These are phyloP conservation scores for Phania funesta DNA, from an alignment of 2,888 invertebrate species.

Conservation along the genomic window DNA sequence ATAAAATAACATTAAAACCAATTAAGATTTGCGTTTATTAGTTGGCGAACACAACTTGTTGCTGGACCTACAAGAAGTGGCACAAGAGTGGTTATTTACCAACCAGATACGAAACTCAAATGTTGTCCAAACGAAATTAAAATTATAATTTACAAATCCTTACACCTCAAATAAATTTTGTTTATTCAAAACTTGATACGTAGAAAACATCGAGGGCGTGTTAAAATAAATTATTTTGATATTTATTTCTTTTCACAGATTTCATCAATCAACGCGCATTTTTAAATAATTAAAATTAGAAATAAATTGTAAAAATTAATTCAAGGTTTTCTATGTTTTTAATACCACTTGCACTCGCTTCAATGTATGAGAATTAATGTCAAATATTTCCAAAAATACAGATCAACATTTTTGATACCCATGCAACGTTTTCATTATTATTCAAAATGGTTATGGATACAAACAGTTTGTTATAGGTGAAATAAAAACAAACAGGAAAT, in stretches of 20 bases:
- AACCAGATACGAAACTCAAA: not conserved
- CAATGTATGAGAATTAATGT: not conserved
- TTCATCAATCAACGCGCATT: not conserved
- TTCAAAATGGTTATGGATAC: not conserved
- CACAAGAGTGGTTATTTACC: not conserved
- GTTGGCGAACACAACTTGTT: not conserved
- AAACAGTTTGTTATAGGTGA: not conserved
- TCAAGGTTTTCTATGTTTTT: not conserved
- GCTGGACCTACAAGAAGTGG: not conserved
- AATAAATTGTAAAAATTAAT: no score
- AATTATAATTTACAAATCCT: no score
- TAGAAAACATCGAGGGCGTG: not conserved
- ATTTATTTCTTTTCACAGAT: not conserved
- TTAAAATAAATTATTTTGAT: not conserved
- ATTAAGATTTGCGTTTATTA: slow-evolving; percentile 26
- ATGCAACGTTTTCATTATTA: slow-evolving; percentile 10
- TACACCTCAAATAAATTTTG: no score
- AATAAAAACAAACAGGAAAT: slow-evolving; percentile 1
- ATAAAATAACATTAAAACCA: slow-evolving; percentile 16
- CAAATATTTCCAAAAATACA: not conserved
- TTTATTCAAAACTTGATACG: not conserved
- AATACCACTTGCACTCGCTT: not conserved
- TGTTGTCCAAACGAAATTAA: no score
- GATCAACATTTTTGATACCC: not conserved
- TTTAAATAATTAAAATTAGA: not conserved